phyloP scores from a whole-genome alignment of 2,797 vertebrate genomes.

The Eremophila alpestris region DNA sequence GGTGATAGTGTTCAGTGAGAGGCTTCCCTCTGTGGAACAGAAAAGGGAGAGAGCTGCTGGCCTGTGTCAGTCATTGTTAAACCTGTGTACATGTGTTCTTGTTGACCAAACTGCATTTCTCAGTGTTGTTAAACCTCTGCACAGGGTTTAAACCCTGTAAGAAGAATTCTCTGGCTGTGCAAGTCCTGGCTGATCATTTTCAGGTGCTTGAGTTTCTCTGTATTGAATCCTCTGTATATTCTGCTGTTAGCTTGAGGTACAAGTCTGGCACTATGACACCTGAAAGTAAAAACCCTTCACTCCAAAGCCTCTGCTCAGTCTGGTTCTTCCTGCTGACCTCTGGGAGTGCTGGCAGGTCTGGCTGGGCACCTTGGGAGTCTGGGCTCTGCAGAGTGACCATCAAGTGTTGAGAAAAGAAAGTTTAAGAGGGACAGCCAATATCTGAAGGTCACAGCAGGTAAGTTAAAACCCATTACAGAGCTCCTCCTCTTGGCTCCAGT shows the following conservation, averaged over 20 bases:
- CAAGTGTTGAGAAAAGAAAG: background rate
- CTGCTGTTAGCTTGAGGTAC: slow-evolving; percentile 42
- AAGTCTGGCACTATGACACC: slow-evolving; percentile 11
- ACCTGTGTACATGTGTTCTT: background rate
- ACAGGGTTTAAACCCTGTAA: background rate
- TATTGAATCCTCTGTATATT: slow-evolving; percentile 11
- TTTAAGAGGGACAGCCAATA: background rate
- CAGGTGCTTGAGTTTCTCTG: slow-evolving; percentile 43
- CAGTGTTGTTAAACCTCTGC: background rate
- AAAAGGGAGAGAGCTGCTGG: background rate
- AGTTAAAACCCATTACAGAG: slow-evolving; percentile 2
- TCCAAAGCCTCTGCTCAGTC: background rate
- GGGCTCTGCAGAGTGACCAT: background rate
- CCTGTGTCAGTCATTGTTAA: background rate
- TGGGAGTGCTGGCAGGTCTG: background rate
- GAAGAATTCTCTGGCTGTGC: slow-evolving; percentile 4
- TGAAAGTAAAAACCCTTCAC: slow-evolving; percentile 70
- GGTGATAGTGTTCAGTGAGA: background rate
- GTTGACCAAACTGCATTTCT: background rate
- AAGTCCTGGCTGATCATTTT: slow-evolving; percentile 40
- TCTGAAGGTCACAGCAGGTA: slow-evolving; percentile 26
- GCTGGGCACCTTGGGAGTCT: background rate
- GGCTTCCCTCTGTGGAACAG: background rate
- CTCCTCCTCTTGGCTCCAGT: slow-evolving; percentile 22
- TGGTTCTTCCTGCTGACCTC: background rate